Evolutionary conservation across 1,140 invertebrate genomes (phyloP).

Genomic region (Saccostrea cuccullata): DNA sequence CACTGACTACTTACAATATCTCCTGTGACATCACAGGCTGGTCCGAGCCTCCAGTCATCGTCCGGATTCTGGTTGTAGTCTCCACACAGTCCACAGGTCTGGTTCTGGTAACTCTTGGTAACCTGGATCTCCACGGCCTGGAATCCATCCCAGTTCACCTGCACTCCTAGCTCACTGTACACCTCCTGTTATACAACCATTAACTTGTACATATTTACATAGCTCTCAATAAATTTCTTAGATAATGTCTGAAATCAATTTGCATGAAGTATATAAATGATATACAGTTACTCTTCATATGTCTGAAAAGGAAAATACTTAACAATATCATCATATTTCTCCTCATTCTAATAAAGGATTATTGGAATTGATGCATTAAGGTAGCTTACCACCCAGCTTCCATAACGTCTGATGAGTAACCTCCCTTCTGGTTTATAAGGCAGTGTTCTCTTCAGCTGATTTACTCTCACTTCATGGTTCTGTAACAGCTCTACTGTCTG

Average conservation of each 20-base stretch:
- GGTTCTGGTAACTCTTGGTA: constrained; percentile 86
- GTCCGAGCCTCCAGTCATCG: constrained; percentile 77
- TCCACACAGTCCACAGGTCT: constrained; percentile 93
- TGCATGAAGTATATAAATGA: too few relatives aligned
- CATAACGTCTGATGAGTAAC: constrained; percentile 16
- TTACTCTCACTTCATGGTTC: constrained; percentile 37
- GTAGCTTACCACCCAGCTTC: constrained; percentile 52
- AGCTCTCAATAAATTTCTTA: too few relatives aligned
- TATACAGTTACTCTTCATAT: too few relatives aligned
- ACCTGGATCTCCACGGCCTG: constrained; percentile 90
- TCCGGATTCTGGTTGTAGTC: constrained; percentile 86
- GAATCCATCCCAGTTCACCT: constrained; percentile 92
- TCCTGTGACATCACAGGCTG: constrained; percentile 56
- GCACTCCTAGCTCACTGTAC: constrained; percentile 63
- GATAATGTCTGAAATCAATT: too few relatives aligned
- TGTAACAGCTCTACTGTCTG: constrained; percentile 51
- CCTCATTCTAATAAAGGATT: too few relatives aligned
- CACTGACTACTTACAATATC: constrained; percentile 42
- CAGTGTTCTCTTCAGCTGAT: constrained; percentile 17
- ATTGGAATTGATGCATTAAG: neutral
- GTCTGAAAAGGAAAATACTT: too few relatives aligned
- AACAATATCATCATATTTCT: too few relatives aligned
- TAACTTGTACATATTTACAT: too few relatives aligned
- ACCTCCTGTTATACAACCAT: constrained; percentile 63
- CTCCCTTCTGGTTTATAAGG: constrained; percentile 32